Percentiles rank a stretch among this genome's conserved stretches.
Evolutionary conservation across 2,797 vertebrate species (phyloP).

Genomic region (Enteromius unitaeniatus): DNA sequence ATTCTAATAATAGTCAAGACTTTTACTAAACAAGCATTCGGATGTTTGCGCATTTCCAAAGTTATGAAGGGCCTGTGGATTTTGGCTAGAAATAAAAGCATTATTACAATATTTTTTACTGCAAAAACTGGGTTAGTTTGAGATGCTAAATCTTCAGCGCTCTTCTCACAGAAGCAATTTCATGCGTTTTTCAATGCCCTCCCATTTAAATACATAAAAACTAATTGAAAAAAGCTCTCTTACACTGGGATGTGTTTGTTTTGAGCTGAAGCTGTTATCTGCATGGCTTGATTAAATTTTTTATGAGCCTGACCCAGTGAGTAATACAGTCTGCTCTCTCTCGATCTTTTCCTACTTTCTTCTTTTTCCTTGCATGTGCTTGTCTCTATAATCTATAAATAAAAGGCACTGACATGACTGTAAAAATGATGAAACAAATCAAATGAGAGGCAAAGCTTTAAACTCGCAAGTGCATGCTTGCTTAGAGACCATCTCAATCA

Average conservation of each 20-base stretch:
- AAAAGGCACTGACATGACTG: constrained; percentile 6
- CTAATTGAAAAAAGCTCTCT: constrained; percentile 45
- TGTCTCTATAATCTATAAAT: constrained; percentile 29
- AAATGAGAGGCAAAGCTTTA: constrained; percentile 6
- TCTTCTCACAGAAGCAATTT: constrained; percentile 6
- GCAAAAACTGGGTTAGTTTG: constrained; percentile 14
- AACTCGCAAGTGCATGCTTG: neutral
- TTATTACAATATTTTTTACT: constrained; percentile 16
- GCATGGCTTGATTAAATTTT: constrained; percentile 77
- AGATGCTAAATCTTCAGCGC: constrained; percentile 13
- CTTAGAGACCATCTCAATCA: constrained; percentile 5
- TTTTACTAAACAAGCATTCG: constrained; percentile 66
- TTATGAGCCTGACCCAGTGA: constrained; percentile 74
- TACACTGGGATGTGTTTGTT: constrained; percentile 56
- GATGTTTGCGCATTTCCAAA: constrained; percentile 12
- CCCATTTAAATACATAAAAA: constrained; percentile 35
- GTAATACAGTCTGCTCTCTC: constrained; percentile 64
- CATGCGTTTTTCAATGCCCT: neutral
- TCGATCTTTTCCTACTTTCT: constrained; percentile 26
- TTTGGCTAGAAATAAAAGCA: constrained; percentile 13
- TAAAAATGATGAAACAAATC: constrained; percentile 7
- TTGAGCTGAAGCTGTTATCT: constrained; percentile 69
- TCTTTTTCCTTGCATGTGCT: neutral
- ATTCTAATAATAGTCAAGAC: constrained; percentile 73
- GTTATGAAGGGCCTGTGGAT: constrained; percentile 13